Base-by-base conservation (phyloP, 1,140 invertebrate genomes). In the Hypothenemus hampei region DNA sequence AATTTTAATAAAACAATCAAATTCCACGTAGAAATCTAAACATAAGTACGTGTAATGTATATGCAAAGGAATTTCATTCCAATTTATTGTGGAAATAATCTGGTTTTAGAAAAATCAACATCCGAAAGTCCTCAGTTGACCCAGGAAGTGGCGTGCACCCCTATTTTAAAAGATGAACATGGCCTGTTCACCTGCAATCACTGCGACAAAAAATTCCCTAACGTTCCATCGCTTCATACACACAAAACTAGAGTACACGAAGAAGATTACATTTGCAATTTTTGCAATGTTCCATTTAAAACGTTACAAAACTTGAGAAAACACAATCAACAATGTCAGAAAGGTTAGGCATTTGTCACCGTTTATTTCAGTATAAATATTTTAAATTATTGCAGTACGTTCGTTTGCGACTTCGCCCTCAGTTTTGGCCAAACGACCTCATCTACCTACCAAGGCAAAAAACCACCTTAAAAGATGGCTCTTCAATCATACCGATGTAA, bases 401-500 rank as follows among this genome's bases (percentile, higher is more conserved):
- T 37, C 21, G 11, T 29, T 15, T 43, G 33, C 21, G 8, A 24
- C 23, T 41, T n/a, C 40, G n/a, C 15, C 50, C 10, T 10, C 43
- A 20, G 49, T 59, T 44, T 48, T 63, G 29, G 49, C 52, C 16
- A 64, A 62, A 31, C 58, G 63, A 22, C 60, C 60, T 6, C 60
- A 62, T 36, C 24, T 64, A 19, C 63, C 63, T 15, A 57, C 63
- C 2, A 64, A 62, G 33, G 63, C 63, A 13, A 64, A 64, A 40
- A 64, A 60, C 21, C 60, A 62, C 33, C 51, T 64, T 7, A 62
- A 62, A 37, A 37, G 45, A 33, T 64, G 63, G 63, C 40, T 64
- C 13, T 64, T 62, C 41, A 55, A 55, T 13, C 63, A 64, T 20
- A 62, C 58, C 45, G 60, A 64, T 43, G 62, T 64, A 53, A 62